phyloP scores from a whole-genome alignment of 2,113 vertebrate genomes.

The Capreolus pygargus region DNA sequence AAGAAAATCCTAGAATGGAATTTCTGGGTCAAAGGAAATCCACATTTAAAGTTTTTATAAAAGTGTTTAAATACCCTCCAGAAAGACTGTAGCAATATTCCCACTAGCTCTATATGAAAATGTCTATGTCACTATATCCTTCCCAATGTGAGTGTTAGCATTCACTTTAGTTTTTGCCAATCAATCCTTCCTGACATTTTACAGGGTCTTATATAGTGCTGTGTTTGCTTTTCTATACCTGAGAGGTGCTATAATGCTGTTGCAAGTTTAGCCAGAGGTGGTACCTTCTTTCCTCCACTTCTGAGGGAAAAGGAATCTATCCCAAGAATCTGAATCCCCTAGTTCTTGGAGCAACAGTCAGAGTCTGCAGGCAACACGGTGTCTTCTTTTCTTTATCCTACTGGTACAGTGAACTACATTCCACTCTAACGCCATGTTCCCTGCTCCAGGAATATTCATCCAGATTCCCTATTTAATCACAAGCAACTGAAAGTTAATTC shows the following conservation, averaged over 20 bases:
- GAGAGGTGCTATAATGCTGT: background rate
- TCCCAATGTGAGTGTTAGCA: background rate
- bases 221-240: background rate
- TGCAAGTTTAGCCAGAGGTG: background rate
- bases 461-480: background rate
- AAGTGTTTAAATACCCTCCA: background rate
- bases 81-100: background rate
- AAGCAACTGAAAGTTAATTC: background rate
- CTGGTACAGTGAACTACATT: background rate
- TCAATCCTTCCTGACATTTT: constrained; percentile 18
- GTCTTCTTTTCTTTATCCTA: background rate
- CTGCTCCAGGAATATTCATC: background rate
- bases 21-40: constrained; percentile 39
- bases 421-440: background rate
- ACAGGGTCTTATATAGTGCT: background rate
- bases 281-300: background rate
- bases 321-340: background rate
- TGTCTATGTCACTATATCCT: background rate
- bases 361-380: background rate
- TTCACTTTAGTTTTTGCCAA: background rate
- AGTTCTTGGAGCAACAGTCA: background rate
- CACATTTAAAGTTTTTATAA: background rate
- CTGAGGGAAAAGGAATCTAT: background rate
- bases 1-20: constrained; percentile 43
- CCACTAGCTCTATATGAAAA: background rate